Evolutionary conservation across 2,888 invertebrate genomes (phyloP), one percentile per base, ranked within the genome.

Genomic region (Rugalucina vietnamica): DNA sequence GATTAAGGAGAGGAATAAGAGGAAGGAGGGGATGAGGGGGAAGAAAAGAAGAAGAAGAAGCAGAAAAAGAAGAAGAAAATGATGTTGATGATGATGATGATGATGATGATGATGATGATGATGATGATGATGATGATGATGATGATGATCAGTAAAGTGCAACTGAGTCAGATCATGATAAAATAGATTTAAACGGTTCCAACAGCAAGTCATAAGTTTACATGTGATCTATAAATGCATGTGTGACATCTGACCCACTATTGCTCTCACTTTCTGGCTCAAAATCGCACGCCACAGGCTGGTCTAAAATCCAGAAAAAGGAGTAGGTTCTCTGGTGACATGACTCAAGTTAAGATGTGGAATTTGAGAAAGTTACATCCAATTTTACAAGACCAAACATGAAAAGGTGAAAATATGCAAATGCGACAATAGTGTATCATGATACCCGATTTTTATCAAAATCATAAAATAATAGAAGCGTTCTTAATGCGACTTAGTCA

Each of bases 381-480:
- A 65, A 65, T 29, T 34, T 65, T 10, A 65, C 65, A 65, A 65
- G 65, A 65, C 24, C 34, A 5, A 65, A 34, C 65, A 65, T 65
- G 65, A 65, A 65, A 65, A 65, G 34, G 65, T 65, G 65, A 65
- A 43, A 65, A 65, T 65, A 65, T 65, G 65, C 65, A 65, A 65
- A 65, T 65, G 21, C 65, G 65, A 65, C 65, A 65, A 65, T 65
- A 18, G 65, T n/a, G 65, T 65, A 65, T 65, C 65, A 65, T 65
- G 65, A 65, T 65, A 65, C 65, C 18, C 24, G 65, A 65, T 65
- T 65, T 65, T 65, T 65, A 65, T 65, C 65, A 65, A 65, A 65
- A 65, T 65, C 65, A 65, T 65, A 65, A 65, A 65, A 65, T 65
- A 65, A 65, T 65, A 65, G 65, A 65, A 34, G 65, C 65, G 65